These are phyloP conservation scores for Clarias magur DNA, from an alignment of 2,113 vertebrate species.

Conservation along the genomic window DNA sequence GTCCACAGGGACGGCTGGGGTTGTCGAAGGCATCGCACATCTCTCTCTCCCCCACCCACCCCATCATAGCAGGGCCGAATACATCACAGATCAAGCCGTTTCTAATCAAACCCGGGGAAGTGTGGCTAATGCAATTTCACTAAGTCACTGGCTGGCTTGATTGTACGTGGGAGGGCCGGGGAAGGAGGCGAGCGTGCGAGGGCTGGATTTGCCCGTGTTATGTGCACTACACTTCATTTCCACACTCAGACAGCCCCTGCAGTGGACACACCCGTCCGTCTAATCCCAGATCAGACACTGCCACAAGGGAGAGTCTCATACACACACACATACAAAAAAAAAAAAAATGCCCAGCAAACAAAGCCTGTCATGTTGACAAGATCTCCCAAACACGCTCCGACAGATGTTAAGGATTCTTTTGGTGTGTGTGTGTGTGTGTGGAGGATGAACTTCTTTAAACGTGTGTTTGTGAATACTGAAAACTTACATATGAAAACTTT, in stretches of 20 bases:
- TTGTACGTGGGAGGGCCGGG: constrained; percentile 67
- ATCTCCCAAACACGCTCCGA: constrained; percentile 35
- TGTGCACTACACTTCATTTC: constrained; percentile 48
- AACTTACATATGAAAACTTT: not conserved
- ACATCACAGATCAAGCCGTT: constrained; percentile 74
- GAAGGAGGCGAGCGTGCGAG: constrained; percentile 44
- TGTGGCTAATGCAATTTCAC: constrained; percentile 84
- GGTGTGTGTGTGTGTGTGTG: not conserved
- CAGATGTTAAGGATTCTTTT: not conserved
- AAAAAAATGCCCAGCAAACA: not conserved
- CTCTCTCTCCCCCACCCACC: constrained; percentile 39
- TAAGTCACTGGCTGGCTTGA: constrained; percentile 79
- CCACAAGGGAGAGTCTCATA: constrained; percentile 26
- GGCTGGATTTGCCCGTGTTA: constrained; percentile 69
- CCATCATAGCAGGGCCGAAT: constrained; percentile 62
- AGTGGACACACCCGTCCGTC: constrained; percentile 39
- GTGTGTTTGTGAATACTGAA: not conserved
- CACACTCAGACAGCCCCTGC: constrained; percentile 46
- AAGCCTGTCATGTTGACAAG: not conserved
- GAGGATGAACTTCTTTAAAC: not conserved
- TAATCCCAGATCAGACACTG: constrained; percentile 69
- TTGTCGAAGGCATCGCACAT: constrained; percentile 65
- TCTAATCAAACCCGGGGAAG: constrained; percentile 78
- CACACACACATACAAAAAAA: not conserved
- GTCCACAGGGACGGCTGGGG: constrained; percentile 54